A percentile compares a stretch with the other conserved stretches of the same genome.
Conservation (phyloP, 2,888 invertebrate genomes). For the Schizaphis graminum region DNA sequence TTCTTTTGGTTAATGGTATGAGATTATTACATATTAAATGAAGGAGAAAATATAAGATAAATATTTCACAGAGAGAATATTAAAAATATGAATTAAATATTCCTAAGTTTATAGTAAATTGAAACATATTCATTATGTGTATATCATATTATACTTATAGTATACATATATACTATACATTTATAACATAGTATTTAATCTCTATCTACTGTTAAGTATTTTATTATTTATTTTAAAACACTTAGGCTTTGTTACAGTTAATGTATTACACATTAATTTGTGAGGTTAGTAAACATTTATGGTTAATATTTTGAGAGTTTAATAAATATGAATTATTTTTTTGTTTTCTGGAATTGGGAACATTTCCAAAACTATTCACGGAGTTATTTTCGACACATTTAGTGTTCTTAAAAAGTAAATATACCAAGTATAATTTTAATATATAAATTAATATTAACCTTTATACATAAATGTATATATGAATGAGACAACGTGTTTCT, state of each 20-base stretch:
- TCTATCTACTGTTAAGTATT: background rate
- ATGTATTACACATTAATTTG: background rate
- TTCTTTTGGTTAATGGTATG: background rate
- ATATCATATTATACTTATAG: background rate
- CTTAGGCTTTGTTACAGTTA: background rate
- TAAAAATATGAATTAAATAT: background rate
- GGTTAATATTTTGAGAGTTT: background rate
- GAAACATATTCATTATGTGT: background rate
- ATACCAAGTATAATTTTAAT: background rate
- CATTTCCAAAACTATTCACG: conserved; percentile 42
- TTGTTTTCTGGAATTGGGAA: conserved; percentile 57
- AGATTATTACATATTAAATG: background rate
- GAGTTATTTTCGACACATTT: conserved; percentile 39
- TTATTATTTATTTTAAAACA: background rate
- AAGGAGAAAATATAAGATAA: background rate
- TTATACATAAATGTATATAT: background rate
- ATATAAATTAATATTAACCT: background rate
- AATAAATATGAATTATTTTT: conserved; percentile 3
- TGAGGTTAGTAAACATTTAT: background rate
- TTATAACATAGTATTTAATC: background rate
- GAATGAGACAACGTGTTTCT: background rate
- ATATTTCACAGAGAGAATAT: background rate
- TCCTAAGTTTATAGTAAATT: background rate
- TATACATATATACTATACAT: background rate
- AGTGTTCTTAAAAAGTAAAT: conserved; percentile 31